Percentiles rank a stretch among this genome's conserved stretches.
Evolutionary conservation across 2,797 vertebrate species (phyloP).

Genomic region (Xerus rutilus): DNA sequence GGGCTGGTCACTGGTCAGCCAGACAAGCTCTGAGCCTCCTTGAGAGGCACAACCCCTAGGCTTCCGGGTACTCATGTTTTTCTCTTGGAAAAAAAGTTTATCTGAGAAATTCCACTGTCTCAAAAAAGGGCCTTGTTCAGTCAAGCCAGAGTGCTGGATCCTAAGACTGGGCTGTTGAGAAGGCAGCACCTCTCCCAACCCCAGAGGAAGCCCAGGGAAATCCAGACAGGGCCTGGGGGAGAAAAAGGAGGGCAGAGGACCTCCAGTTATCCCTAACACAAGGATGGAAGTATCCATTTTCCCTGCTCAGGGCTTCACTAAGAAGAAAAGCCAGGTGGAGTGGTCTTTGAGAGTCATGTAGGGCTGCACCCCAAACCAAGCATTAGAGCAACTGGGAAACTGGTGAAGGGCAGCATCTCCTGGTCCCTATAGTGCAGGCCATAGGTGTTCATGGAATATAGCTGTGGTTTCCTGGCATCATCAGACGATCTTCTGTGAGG

Average conservation of each 20-base stretch:
- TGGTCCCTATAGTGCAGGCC: fast-evolving
- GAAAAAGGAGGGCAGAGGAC: background rate
- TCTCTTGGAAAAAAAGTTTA: background rate
- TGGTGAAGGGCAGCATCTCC: background rate
- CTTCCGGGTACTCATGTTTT: background rate
- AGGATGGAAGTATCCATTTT: background rate
- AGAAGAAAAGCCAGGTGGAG: background rate
- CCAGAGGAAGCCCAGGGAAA: background rate
- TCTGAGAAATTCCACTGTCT: background rate
- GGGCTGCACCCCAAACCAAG: background rate
- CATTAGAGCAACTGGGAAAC: background rate
- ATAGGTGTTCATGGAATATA: background rate
- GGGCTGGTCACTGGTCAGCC: background rate
- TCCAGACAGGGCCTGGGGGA: background rate
- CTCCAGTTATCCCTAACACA: no score
- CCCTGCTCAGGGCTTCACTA: background rate
- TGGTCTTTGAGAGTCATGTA: background rate
- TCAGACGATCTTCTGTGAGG: background rate
- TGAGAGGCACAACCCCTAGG: fast-evolving
- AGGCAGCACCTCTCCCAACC: background rate
- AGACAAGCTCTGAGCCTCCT: background rate
- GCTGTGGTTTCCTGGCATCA: background rate
- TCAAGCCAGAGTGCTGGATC: background rate
- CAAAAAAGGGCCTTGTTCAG: background rate
- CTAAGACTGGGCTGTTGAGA: background rate